A percentile compares a stretch with the other conserved stretches of the same genome.
Evolutionary conservation across 2,888 invertebrate genomes (phyloP).

Genomic region (Syritta pipiens): DNA sequence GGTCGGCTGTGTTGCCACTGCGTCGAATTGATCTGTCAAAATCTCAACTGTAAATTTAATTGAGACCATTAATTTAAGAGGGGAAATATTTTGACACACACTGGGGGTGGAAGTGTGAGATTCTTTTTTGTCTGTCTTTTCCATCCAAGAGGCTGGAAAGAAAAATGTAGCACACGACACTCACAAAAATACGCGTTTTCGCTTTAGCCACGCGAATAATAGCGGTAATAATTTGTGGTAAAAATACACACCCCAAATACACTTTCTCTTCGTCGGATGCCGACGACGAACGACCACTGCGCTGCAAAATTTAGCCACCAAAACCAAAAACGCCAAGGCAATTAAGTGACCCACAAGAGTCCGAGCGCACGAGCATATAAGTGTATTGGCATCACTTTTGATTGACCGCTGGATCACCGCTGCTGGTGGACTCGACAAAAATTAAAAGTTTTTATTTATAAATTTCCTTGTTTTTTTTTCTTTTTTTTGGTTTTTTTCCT

Average conservation of each 20-base stretch:
- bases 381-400: constrained; percentile 43
- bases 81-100: constrained; percentile 3
- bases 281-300: neutral
- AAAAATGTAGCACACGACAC: constrained; percentile 13
- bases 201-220: neutral
- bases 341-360: neutral
- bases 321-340: neutral
- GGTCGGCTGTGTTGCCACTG: neutral
- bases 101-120: neutral
- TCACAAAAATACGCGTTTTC: constrained; percentile 3
- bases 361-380: neutral
- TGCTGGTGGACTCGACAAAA: neutral
- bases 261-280: neutral
- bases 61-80: constrained; percentile 13
- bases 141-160: no score
- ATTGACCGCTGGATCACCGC: constrained; percentile 33
- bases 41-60: constrained; percentile 24
- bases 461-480: no score
- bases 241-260: neutral
- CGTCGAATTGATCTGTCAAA: constrained; percentile 28
- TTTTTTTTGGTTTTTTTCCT: no score
- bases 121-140: no score
- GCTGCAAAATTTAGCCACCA: constrained; percentile 25
- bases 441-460: constrained; percentile 57
- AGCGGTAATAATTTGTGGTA: constrained; percentile 2